These are phyloP conservation scores for Hyppa rectilinea DNA, from an alignment of 2,888 invertebrate species.

Conservation along the genomic window DNA sequence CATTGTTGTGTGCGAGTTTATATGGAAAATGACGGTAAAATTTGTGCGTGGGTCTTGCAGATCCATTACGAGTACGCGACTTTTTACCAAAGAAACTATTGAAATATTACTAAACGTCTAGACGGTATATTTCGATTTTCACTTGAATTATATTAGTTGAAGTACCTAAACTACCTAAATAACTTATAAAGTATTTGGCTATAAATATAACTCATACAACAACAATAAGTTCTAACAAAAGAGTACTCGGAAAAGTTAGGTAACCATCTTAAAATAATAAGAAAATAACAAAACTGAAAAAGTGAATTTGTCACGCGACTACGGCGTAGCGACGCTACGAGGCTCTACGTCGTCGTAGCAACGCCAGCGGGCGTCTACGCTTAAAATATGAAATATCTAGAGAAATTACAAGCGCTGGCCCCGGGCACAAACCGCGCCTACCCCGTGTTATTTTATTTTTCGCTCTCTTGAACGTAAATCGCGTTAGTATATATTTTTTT, in stretches of 20 bases:
- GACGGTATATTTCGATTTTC: conserved; percentile 13
- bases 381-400: conserved; percentile 87
- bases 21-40: conserved; percentile 10
- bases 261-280: conserved; percentile 51
- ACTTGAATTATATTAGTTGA: not conserved
- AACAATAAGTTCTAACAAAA: conserved; percentile 5
- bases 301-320: conserved; percentile 68
- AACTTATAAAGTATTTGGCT: not conserved
- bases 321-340: conserved; percentile 80
- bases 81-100: conserved; percentile 1
- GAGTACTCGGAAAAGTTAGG: conserved; percentile 24
- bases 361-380: conserved; percentile 83
- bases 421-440: conserved; percentile 86
- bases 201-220: not conserved
- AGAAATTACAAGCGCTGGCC: conserved; percentile 86
- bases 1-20: not conserved
- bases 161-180: not conserved
- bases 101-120: conserved; percentile 10
- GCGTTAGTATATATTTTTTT: conserved; percentile 73
- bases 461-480: conserved; percentile 85
- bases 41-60: not conserved
- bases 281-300: conserved; percentile 63
- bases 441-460: conserved; percentile 89
- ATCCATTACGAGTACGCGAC: not conserved
- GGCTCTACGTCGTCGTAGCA: conserved; percentile 81